Conservation (phyloP, 2,113 vertebrate species). For the Mesocricetus auratus region DNA sequence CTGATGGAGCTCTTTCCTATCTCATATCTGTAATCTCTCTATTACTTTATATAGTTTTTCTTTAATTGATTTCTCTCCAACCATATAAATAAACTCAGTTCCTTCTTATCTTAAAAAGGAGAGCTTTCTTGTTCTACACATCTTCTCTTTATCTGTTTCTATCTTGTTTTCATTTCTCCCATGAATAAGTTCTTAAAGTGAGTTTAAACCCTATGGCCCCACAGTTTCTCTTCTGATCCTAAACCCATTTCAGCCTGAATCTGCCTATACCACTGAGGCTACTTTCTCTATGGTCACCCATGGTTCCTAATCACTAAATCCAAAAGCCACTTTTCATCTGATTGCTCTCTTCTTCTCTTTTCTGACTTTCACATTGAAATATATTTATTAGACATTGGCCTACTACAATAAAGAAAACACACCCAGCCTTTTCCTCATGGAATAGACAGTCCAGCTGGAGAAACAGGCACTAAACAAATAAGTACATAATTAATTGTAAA, state of each 20-base stretch:
- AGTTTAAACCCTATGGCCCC: not conserved
- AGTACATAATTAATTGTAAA: not conserved
- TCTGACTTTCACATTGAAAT: constrained; percentile 31
- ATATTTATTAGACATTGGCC: not conserved
- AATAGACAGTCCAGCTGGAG: not conserved
- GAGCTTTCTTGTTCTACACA: not conserved
- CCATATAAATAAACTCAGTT: not conserved
- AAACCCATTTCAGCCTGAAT: not conserved
- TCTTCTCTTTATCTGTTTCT: not conserved
- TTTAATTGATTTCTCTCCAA: constrained; percentile 6
- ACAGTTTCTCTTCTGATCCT: not conserved
- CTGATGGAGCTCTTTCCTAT: not conserved
- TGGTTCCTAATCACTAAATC: not conserved
- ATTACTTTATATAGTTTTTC: not conserved
- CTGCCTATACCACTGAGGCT: not conserved
- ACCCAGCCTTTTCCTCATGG: not conserved
- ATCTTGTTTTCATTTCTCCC: not conserved
- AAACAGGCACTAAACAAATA: constrained; percentile 28
- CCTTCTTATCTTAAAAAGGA: constrained; percentile 27
- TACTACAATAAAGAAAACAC: not conserved
- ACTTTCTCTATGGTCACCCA: not conserved
- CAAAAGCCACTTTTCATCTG: not conserved
- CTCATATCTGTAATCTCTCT: not conserved
- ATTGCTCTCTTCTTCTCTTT: not conserved
- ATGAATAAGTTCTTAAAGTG: not conserved